phyloP scores from a whole-genome alignment of 1,140 invertebrate species.

The Magallana gigas region DNA sequence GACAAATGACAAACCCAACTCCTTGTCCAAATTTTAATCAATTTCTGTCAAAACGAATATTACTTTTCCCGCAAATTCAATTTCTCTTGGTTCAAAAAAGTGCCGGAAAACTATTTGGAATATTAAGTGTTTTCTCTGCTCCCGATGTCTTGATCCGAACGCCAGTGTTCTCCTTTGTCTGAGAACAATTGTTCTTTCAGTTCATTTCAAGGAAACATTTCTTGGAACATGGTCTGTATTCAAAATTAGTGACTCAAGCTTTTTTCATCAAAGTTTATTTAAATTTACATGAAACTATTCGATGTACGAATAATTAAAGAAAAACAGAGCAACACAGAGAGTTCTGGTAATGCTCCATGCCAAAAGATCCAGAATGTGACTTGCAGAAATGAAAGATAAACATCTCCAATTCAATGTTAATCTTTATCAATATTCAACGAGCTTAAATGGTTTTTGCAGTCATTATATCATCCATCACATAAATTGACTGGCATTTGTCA shows the following conservation, averaged over 20 bases:
- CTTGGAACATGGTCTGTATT: neutral
- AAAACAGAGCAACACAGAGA: neutral
- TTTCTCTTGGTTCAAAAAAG: constrained; percentile 18
- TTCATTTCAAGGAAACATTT: neutral
- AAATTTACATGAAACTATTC: constrained; percentile 3
- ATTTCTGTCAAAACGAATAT: constrained; percentile 39
- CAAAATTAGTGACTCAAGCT: neutral
- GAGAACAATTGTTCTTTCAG: neutral
- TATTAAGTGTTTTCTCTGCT: constrained; percentile 9
- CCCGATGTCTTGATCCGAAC: neutral
- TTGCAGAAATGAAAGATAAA: constrained; percentile 40
- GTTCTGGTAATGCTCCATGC: constrained; percentile 10
- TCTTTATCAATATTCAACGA: constrained; percentile 52
- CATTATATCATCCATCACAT: constrained; percentile 51
- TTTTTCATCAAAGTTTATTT: neutral
- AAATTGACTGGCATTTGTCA: constrained; percentile 49
- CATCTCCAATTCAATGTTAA: constrained; percentile 41
- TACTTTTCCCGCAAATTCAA: constrained; percentile 30
- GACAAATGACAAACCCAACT: constrained; percentile 50
- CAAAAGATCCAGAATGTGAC: constrained; percentile 20
- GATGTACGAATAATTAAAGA: neutral
- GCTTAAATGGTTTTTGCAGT: constrained; percentile 46
- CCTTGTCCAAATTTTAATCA: constrained; percentile 43
- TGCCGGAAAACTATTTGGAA: neutral
- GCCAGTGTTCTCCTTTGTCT: neutral